These are phyloP conservation scores for Synodontis membranacea DNA, from an alignment of 2,113 vertebrate genomes.

Conservation along the genomic window DNA sequence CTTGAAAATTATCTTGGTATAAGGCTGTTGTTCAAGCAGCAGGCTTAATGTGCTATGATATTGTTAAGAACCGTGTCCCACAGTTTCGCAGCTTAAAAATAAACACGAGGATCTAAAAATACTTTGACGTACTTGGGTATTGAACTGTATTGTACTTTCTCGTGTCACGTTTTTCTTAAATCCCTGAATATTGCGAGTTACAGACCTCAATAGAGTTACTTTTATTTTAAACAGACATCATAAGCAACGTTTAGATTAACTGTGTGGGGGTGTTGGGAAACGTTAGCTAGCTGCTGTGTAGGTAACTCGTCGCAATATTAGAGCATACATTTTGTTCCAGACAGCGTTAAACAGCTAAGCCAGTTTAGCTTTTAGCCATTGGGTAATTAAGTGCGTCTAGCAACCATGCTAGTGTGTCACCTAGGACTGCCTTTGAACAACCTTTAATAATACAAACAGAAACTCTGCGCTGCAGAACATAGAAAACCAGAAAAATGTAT, in stretches of 20 bases:
- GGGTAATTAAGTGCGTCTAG: neutral
- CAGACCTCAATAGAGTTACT: neutral
- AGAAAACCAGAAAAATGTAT: neutral
- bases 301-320: neutral
- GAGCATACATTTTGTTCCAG: neutral
- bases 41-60: neutral
- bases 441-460: neutral
- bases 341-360: neutral
- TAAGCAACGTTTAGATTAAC: neutral
- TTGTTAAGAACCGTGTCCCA: neutral
- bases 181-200: neutral
- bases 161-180: neutral
- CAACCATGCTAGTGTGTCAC: neutral
- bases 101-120: neutral
- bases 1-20: neutral
- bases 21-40: neutral
- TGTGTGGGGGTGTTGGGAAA: too few relatives aligned
- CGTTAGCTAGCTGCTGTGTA: neutral
- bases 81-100: neutral
- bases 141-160: neutral
- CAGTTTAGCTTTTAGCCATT: neutral
- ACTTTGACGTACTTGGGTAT: neutral
- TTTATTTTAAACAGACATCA: neutral
- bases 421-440: constrained; percentile 42
- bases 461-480: neutral